These are phyloP conservation scores for Paramisgurnus dabryanus DNA, from an alignment of 2,113 vertebrate species.

Conservation along the genomic window DNA sequence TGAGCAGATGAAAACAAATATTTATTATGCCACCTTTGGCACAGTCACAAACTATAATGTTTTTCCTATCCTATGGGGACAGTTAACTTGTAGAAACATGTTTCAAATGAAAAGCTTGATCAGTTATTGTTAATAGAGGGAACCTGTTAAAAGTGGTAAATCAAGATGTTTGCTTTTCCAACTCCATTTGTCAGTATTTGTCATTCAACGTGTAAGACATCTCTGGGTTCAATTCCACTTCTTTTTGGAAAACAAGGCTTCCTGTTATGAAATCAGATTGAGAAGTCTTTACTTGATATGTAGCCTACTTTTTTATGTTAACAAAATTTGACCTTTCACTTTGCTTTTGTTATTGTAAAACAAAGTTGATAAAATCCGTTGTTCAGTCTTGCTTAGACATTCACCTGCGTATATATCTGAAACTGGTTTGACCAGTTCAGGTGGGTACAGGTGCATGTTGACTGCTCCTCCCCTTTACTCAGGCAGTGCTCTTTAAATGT, in stretches of 20 bases:
- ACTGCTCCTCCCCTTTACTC: slow-evolving; percentile 18
- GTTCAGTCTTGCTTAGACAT: slow-evolving; percentile 24
- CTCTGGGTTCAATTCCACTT: not conserved
- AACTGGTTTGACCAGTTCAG: slow-evolving; percentile 39
- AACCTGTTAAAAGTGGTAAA: too few relatives aligned
- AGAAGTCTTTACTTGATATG: not conserved
- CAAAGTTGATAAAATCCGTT: not conserved
- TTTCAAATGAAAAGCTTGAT: too few relatives aligned
- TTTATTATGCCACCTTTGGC: too few relatives aligned
- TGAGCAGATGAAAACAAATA: too few relatives aligned
- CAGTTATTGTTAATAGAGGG: too few relatives aligned
- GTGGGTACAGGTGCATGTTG: slow-evolving; percentile 4
- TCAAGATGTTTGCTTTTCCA: not conserved
- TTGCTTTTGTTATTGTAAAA: not conserved
- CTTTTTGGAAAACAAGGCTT: not conserved
- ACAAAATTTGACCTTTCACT: too few relatives aligned
- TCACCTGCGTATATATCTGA: slow-evolving; percentile 7
- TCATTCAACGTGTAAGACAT: not conserved
- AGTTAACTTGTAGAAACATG: too few relatives aligned
- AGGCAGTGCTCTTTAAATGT: not conserved
- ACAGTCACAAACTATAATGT: too few relatives aligned
- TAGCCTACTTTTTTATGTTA: not conserved
- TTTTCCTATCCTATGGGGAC: too few relatives aligned
- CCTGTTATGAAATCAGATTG: not conserved
- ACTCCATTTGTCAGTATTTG: not conserved